Evolutionary conservation across 1,140 invertebrate species (phyloP).

Genomic region (Gonioctena quinquepunctata): DNA sequence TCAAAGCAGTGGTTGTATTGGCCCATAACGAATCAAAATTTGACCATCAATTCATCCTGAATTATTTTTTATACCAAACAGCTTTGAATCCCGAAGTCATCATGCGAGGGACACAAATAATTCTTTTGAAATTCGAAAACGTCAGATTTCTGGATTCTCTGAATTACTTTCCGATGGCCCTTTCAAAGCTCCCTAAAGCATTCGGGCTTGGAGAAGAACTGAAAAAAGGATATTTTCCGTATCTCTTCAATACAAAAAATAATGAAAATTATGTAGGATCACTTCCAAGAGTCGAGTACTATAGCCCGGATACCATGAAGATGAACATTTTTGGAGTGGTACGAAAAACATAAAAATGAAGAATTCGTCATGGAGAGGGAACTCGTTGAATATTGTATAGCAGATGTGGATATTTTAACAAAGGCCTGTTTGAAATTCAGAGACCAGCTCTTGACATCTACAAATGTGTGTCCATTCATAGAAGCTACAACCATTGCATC

Average conservation of each 20-base stretch:
- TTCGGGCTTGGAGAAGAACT: constrained; percentile 16
- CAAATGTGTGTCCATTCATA: constrained; percentile 19
- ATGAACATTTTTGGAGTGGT: constrained; percentile 14
- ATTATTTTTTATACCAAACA: not conserved
- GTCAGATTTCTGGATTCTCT: not conserved
- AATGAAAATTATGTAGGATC: constrained; percentile 35
- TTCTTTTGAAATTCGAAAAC: not conserved
- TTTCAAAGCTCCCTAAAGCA: constrained; percentile 10
- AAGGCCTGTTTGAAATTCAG: constrained; percentile 23
- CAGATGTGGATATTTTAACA: constrained; percentile 25
- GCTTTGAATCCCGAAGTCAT: not conserved
- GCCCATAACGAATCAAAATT: constrained; percentile 1
- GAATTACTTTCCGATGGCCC: not conserved
- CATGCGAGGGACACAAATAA: not conserved
- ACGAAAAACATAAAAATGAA: constrained; percentile 20
- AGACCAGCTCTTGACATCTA: constrained; percentile 6
- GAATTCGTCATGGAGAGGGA: constrained; percentile 34
- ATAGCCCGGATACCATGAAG: constrained; percentile 13
- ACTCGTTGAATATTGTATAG: constrained; percentile 33
- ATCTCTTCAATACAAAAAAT: constrained; percentile 33
- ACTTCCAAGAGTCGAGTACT: constrained; percentile 25
- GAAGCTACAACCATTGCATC: constrained; percentile 23
- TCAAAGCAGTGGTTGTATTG: not conserved
- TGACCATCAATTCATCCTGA: constrained; percentile 11
- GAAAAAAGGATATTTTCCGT: constrained; percentile 38